Percentiles rank a stretch among this genome's conserved stretches.
These are phyloP conservation scores for Mythimna pallens DNA, from an alignment of 2,888 invertebrate genomes.

Conservation along the genomic window DNA sequence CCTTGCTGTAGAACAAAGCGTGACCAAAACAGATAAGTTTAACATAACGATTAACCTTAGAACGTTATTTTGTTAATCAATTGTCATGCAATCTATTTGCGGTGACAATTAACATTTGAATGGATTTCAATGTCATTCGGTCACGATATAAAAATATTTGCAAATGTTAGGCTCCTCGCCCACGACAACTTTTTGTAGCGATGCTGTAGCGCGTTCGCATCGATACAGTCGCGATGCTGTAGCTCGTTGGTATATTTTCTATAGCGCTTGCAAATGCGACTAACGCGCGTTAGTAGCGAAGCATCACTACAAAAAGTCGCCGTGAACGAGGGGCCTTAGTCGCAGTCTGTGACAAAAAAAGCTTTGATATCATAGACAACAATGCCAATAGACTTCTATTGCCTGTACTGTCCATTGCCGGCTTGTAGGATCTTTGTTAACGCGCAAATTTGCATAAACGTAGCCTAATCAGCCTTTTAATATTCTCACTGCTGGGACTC, in stretches of 20 bases:
- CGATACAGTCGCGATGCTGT: too few species aligned
- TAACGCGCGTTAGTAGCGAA: too few species aligned
- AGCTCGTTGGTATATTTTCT: too few species aligned
- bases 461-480: too few species aligned
- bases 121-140: slow-evolving; percentile 40
- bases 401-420: neutral
- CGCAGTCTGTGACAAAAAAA: neutral
- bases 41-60: slow-evolving; percentile 10
- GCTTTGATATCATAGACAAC: slow-evolving; percentile 17
- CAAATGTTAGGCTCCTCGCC: neutral
- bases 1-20: slow-evolving; percentile 21
- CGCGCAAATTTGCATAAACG: neutral
- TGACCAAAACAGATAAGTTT: slow-evolving; percentile 35
- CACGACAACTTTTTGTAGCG: too few species aligned
- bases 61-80: slow-evolving; percentile 40
- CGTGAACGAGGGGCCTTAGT: neutral
- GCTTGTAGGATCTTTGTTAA: slow-evolving; percentile 6
- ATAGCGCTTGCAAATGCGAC: too few species aligned
- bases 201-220: too few species aligned
- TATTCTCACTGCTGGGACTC: too few species aligned
- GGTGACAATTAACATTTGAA: slow-evolving; percentile 33
- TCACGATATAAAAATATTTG: slow-evolving; percentile 36
- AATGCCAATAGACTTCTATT: neutral
- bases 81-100: slow-evolving; percentile 40
- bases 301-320: too few species aligned